phyloP scores from a whole-genome alignment of 2,797 vertebrate species.

The Xiphorhynchus erythropygius region DNA sequence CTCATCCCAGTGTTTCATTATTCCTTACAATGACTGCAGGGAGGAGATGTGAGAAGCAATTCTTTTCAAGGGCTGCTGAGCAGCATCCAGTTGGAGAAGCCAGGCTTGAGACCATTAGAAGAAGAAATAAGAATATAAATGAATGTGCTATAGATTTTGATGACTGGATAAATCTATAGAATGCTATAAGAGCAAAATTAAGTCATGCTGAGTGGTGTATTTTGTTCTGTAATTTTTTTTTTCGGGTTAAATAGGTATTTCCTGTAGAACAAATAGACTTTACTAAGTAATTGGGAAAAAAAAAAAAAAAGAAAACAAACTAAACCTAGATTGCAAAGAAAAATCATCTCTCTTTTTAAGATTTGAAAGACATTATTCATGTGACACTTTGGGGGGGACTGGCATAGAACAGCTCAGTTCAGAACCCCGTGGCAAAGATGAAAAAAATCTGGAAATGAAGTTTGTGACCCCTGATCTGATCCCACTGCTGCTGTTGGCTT shows the following conservation, averaged over 20 bases:
- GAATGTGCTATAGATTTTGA: background rate
- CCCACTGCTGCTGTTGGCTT: background rate
- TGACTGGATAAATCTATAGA: background rate
- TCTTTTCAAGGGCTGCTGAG: background rate
- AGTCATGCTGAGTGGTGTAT: background rate
- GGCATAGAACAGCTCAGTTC: background rate
- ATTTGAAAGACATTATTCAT: background rate
- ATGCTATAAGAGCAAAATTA: background rate
- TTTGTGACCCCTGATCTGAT: background rate
- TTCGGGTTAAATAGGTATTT: background rate
- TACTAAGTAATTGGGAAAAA: fast-evolving
- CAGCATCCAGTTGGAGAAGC: background rate
- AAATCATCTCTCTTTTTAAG: background rate
- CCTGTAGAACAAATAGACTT: background rate
- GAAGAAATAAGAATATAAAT: background rate
- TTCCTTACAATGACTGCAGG: background rate
- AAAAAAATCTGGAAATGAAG: background rate
- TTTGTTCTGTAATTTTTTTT: background rate
- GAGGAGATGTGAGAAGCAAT: background rate
- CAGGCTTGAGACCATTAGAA: background rate
- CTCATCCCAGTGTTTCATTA: background rate
- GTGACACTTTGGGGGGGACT: background rate
- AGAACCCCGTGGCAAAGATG: background rate
- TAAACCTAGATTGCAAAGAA: background rate
- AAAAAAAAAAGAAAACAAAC: background rate